These are phyloP conservation scores for Periphyllus acericola DNA, from an alignment of 2,888 invertebrate genomes.

Conservation along the genomic window DNA sequence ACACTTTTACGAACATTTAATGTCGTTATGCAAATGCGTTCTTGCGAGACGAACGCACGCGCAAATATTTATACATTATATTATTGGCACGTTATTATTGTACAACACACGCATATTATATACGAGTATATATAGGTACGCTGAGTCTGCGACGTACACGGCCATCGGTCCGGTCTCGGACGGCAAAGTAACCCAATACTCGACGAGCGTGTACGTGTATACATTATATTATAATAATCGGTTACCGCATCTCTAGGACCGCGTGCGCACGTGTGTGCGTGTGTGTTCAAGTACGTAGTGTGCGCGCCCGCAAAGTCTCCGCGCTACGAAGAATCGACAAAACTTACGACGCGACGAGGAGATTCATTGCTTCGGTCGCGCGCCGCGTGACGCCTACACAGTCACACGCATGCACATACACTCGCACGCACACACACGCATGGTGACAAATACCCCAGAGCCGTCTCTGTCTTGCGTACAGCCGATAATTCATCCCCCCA, in stretches of 20 bases:
- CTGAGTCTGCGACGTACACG: neutral
- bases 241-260: neutral
- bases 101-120: neutral
- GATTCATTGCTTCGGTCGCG: constrained; percentile 46
- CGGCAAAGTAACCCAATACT: neutral
- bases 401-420: neutral
- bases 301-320: neutral
- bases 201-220: neutral
- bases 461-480: neutral
- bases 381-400: constrained; percentile 8
- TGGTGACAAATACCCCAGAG: constrained; percentile 25
- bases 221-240: neutral
- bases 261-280: neutral
- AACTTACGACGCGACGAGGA: constrained; percentile 31
- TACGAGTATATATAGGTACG: neutral
- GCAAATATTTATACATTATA: constrained; percentile 4
- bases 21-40: constrained; percentile 22
- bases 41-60: neutral
- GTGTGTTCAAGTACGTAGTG: neutral
- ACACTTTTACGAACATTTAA: constrained; percentile 15
- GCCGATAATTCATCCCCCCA: constrained; percentile 15
- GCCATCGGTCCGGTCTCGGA: constrained; percentile 3
- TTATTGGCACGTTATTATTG: neutral
- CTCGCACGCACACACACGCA: neutral
- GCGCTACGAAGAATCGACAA: constrained; percentile 2